phyloP scores from a whole-genome alignment of 1,140 invertebrate genomes.

The Anthonomus grandis region DNA sequence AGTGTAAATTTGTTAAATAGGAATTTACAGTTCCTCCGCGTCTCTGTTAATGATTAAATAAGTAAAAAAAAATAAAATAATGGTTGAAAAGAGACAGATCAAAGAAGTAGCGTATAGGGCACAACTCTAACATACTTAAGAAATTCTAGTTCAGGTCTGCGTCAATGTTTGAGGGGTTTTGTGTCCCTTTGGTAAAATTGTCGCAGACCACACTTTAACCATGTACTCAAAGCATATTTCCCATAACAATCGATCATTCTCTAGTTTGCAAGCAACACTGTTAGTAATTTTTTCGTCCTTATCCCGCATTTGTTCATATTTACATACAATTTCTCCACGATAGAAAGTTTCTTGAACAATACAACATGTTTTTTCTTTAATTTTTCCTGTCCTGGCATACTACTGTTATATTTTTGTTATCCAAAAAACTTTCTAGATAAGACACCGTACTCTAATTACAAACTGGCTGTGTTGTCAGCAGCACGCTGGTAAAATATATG shows the following conservation, averaged over 20 bases:
- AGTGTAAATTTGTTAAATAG: too few relatives aligned
- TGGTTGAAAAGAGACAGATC: slow-evolving; percentile 22
- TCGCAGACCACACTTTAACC: slow-evolving; percentile 8
- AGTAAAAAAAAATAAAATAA: slow-evolving; percentile 20
- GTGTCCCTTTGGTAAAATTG: too few relatives aligned
- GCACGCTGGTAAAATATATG: slow-evolving; percentile 22
- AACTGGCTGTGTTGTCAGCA: slow-evolving; percentile 34
- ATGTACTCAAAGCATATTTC: slow-evolving; percentile 9
- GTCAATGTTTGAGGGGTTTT: too few relatives aligned
- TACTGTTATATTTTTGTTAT: too few relatives aligned
- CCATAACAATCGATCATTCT: slow-evolving; percentile 11
- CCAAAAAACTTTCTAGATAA: slow-evolving; percentile 10
- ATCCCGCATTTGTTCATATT: slow-evolving; percentile 7
- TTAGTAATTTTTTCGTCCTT: slow-evolving; percentile 5
- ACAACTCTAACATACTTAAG: slow-evolving; percentile 23
- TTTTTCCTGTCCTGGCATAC: too few relatives aligned
- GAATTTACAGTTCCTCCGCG: slow-evolving; percentile 17
- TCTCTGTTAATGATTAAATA: too few relatives aligned
- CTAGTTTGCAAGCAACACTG: slow-evolving; percentile 16
- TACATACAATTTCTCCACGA: background rate
- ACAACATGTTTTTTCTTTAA: too few relatives aligned
- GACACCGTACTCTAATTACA: slow-evolving; percentile 1
- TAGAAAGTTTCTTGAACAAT: slow-evolving; percentile 13
- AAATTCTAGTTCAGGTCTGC: too few relatives aligned
- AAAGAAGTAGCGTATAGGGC: slow-evolving; percentile 19